Base-by-base conservation (phyloP, 2,113 vertebrate species). In the Pelusios castaneus region DNA sequence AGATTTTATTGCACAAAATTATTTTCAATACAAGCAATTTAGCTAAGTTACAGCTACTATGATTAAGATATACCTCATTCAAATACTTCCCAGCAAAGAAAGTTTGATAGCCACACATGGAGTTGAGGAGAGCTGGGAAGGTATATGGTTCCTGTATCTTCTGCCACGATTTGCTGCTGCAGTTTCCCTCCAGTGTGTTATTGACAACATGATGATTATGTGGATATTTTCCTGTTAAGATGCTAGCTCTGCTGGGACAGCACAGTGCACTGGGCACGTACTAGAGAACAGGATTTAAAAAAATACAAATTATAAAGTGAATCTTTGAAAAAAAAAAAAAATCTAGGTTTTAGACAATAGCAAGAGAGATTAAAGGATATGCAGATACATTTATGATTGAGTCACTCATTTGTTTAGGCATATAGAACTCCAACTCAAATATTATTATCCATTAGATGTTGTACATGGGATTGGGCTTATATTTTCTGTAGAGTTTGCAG, bases 71-170 rank as follows among this genome's bases (percentile, higher is more conserved):
- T 96, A 99, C 99, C 99, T 99, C 99, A 95, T 99, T 99, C 77
- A 99, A 98, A 87, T 99, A 99, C 92, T 99, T 99, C 82, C 99
- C 99, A 70, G 99, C 99, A 85, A 99, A 99, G 97, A 99, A 99
- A 0, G 99, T 99, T 85, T 99, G 99, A 96, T 99, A 99, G 24
- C 98, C 98, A 88, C 98, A 98, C 51, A 93, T 52, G 3, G 92
- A 88, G 89, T 97, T 98, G 79, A 99, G 98, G 54, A 99, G 92
- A 0, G 98, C 98, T 7, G 99, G 99, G 93, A 99, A 99, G 7
- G 99, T 98, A 76, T 95, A 89, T 0, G 98, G 98, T 92, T 99
- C 99, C 92, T 99, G 98, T 73, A 98, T 99, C 98, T 99, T 99
- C 98, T 99, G 99, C 99, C 99, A 99, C 6, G 98, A 98, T 29